Conservation (phyloP, 2,113 vertebrate genomes). For the Lathamus discolor region DNA sequence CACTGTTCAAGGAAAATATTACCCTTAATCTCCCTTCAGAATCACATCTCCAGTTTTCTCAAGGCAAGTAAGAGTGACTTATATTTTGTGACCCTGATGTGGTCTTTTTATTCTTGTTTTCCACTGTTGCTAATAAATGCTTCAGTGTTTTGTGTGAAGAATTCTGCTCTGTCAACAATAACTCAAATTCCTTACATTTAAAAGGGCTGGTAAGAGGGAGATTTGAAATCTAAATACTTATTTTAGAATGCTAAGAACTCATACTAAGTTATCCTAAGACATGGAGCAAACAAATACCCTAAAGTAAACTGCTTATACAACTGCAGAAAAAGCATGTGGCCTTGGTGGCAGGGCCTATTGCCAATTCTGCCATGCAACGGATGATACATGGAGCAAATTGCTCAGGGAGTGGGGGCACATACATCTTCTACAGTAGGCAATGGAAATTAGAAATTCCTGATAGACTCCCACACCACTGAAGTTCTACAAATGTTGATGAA, state of each 20-base stretch:
- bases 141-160: background rate
- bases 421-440: background rate
- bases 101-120: background rate
- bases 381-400: background rate
- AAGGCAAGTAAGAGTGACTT: background rate
- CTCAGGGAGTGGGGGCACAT: background rate
- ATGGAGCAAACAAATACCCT: background rate
- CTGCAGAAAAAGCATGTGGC: background rate
- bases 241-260: background rate
- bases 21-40: background rate
- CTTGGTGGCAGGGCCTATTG: background rate
- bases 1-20: background rate
- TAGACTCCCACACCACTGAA: background rate
- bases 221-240: background rate
- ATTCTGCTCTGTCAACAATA: background rate
- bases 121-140: background rate
- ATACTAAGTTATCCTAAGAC: background rate
- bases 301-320: background rate
- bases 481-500: background rate
- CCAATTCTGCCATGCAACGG: background rate
- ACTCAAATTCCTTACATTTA: background rate
- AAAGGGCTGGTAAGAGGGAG: background rate
- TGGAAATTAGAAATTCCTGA: background rate
- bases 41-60: background rate
- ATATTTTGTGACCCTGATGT: background rate